Base-by-base conservation (phyloP, 2,888 invertebrate species). In the Amblyteles armatorius region DNA sequence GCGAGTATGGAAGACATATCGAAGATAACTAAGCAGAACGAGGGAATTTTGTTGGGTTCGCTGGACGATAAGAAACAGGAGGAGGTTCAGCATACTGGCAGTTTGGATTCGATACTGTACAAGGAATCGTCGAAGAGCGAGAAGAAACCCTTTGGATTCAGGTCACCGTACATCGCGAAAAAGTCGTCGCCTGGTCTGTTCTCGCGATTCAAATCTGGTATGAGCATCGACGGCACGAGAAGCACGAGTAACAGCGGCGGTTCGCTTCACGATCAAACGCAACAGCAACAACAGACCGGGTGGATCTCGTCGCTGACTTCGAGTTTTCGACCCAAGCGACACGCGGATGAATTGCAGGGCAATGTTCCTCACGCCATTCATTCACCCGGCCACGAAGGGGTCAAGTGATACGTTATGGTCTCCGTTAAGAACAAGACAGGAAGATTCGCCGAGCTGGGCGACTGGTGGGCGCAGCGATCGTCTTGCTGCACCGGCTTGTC, bases 1-100 rank as follows among this genome's bases (percentile, higher is more conserved):
- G 93, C 93, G 3, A 94, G 93, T 73, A 94, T 94, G 94, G 94
- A 94, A 79, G 93, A 94, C 76, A 94, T 94, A 74, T 93, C 94
- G 67, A 93, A 93, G 86, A 94, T 94, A 72, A 91, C 92, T 7
- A 94, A 93, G 71, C 92, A 92, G 68, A 90, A 91, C 40, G 93
- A 94, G 68, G 65, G 85, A 4, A 88, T 88, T 9, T 81, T 91
- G 9, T 74, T 93, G 19, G 92, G 92, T 13, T 88, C 90, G 44
- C 83, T 92, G 67, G 92, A 93, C 72, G 90, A 92, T 63, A 92
- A 92, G 48, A 92, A 92, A 29, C 55, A 89, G 3, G 91, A 91
- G 19, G 93, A 92, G 22, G 86, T 89, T 26, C 90, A 91, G 63
- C 91, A 93, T 81, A 90, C 93, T 2, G 94, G 94, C 0, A 93